Evolutionary conservation across 2,113 vertebrate genomes (phyloP), one percentile per base, ranked within the genome.

Genomic region (Acrocephalus arundinaceus): DNA sequence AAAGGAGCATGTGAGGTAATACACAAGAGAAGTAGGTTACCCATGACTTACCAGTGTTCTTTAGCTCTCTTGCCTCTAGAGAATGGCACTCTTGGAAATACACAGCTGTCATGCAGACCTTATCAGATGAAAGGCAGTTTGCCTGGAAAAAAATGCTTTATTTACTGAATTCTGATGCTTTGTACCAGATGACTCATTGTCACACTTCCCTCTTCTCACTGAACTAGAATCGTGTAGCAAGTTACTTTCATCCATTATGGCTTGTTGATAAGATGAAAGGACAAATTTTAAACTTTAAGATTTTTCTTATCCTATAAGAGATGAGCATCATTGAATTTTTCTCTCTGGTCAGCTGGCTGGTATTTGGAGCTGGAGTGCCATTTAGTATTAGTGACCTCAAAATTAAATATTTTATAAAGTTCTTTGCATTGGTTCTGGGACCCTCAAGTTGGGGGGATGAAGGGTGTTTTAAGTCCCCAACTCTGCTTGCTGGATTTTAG

Each of bases 91-190:
- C 68, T 71, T 86, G 51, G 84, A 96, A 95, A 87, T 20, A 62
- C 35, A 78, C 22, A 49, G 37, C 92, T 87, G 85, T 87, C 41
- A 2, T 51, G 49, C 15, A 94, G 58, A 93, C 52, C 39, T 90
- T 41, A 75, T 67, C 57, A 78, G 88, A 89, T 80, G 82, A 96
- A 96, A 97, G 73, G 22, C 72, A 43, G 48, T 90, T 88, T 93
- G 76, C 48, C 55, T 78, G 14, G 2, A 4, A 51, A 58, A 58
- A 51, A 58, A 25, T 5, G 21, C 33, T 86, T 86, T 94, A 92
- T 97, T 96, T 96, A 90, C 94, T 94, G 90, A 90, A 89, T 95
- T 90, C 61, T 92, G 21, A 15, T 78, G 73, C 76, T 95, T 94
- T 82, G 57, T 81, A 93, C 45, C 28, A 27, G 68, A 75, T 96